Base-by-base conservation (phyloP, 2,113 vertebrate species). In the Tiliqua scincoides region DNA sequence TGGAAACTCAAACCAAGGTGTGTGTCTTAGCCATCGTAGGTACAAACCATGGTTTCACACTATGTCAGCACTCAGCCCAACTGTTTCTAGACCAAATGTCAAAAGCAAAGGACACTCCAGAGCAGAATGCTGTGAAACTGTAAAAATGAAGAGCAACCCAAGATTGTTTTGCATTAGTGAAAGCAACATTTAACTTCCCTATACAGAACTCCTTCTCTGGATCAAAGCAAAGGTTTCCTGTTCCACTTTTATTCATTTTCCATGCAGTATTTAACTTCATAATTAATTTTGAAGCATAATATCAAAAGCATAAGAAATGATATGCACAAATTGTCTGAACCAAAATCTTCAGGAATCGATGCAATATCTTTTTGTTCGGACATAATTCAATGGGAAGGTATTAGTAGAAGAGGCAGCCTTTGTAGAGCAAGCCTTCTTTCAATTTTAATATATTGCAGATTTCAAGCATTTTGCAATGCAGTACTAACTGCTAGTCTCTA, bases 241-340 rank as follows among this genome's bases (percentile, higher is more conserved):
- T 40, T 78, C 25, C 21, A 54, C 30, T 35, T 6, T 25, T 85
- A 85, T 17, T 72, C 18, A 32, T 43, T 40, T 79, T 59, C 43
- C 52, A 71, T 48, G 8, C 18, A 35, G 79, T 25, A 59, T 4
- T 71, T n/a, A 61, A 23, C 10, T 25, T 70, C n/a, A 30, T 37
- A 85, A 57, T 75, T 62, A 32, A 61, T 71, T 85, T 12, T 40
- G 54, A 59, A 85, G 32, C 63, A 79, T 27, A 59, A 61, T 85
- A 71, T 85, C 79, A 30, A 67, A 78, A n/a, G 17, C 17, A 15
- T 85, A 59, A 78, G n/a, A 70, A n/a, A 79, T 62, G 54, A 40
- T 43, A 11, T 5, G 18, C 27, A 71, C 52, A 78, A 48, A 77
- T 85, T 77, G 54, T 68, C 43, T 6, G 30, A 23, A 72, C 5